A percentile compares a stretch with the other conserved stretches of the same genome.
Evolutionary conservation across 2,113 vertebrate species (phyloP).

Genomic region (Leptocoma aspasia): DNA sequence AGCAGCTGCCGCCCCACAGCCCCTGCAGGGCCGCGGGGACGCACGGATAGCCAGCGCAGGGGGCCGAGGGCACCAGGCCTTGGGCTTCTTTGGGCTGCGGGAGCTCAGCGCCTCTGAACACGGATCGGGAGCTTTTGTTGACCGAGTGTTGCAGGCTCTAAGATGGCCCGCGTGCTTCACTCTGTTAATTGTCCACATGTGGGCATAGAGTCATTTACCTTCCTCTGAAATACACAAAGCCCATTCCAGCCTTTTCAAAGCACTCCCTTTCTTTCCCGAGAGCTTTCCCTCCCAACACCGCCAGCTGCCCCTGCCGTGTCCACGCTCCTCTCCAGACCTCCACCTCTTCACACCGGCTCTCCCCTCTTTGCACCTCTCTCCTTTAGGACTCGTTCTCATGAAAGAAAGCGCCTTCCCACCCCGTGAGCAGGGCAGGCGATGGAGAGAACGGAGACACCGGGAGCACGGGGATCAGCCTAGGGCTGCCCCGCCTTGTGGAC

Average conservation of each 20-base stretch:
- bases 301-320: not conserved
- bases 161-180: accelerated
- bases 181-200: accelerated
- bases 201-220: not conserved
- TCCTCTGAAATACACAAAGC: not conserved
- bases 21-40: not conserved
- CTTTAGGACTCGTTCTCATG: not conserved
- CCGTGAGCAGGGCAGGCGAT: accelerated
- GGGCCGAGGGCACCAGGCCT: not conserved
- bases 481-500: not conserved
- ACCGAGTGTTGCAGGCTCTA: accelerated
- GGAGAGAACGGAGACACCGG: accelerated
- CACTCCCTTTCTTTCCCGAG: not conserved
- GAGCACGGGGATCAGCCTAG: not conserved
- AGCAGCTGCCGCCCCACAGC: not conserved
- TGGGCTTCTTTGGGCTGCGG: not conserved
- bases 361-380: not conserved
- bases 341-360: not conserved
- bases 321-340: not conserved
- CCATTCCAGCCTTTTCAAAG: not conserved
- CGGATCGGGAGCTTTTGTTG: accelerated
- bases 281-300: too few species aligned
- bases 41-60: not conserved
- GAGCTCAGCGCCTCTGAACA: not conserved
- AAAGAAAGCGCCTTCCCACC: not conserved